phyloP scores from a whole-genome alignment of 1,140 invertebrate species.

The Thaumetopoea pityocampa region DNA sequence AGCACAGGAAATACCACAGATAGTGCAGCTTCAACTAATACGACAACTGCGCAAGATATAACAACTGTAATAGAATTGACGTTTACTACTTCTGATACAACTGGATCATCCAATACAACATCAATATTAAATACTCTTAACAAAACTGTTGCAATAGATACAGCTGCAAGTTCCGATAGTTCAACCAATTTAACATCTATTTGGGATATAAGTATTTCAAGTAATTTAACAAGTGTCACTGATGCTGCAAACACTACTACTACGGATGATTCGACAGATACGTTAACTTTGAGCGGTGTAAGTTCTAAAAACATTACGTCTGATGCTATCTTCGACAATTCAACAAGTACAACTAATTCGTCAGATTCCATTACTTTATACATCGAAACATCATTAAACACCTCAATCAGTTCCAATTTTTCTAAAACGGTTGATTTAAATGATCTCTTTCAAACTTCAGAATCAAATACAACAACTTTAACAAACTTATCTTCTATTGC shows the following conservation, averaged over 20 bases:
- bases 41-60: background rate
- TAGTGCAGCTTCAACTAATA: background rate
- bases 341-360: background rate
- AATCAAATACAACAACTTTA: no score
- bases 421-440: no score
- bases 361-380: background rate
- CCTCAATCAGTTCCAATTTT: no score
- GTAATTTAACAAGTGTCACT: background rate
- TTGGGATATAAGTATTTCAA: background rate
- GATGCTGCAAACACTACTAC: background rate
- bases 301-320: no score
- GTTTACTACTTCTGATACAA: conserved; percentile 3
- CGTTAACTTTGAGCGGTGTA: no score
- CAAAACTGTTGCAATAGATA: background rate
- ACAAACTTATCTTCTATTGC: no score
- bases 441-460: no score
- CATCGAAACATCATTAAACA: no score
- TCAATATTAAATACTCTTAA: background rate
- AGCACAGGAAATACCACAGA: background rate
- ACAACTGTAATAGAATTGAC: no score
- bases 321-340: background rate
- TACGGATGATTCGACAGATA: background rate
- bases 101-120: conserved; percentile 7
- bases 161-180: background rate
- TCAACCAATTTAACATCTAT: background rate